Evolutionary conservation across 2,113 vertebrate genomes (phyloP), one percentile per base, ranked within the genome.

Genomic region (Zosterops hypoxanthus): DNA sequence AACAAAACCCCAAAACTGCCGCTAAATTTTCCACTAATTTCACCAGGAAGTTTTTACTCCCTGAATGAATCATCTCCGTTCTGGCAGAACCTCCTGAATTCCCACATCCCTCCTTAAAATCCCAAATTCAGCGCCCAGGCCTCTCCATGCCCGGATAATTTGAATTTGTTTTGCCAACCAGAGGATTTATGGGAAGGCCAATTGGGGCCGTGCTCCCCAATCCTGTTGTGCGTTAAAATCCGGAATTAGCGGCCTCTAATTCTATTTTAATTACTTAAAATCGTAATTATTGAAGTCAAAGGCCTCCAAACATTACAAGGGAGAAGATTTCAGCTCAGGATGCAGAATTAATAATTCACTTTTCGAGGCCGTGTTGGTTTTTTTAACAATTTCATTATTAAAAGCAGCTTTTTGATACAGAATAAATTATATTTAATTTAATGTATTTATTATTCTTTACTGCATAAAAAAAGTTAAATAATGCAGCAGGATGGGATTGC

Each of bases 401-500:
- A 86, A 93, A 95, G 91, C 88, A 93, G 79, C 19, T 96, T 97
- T 96, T 95, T 93, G 82, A 63, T 82, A 90, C 85, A 94, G 76
- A 71, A 82, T 89, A 81, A 88, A 87, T 42, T 66, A 65, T 36
- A 82, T 94, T 97, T 86, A 77, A 95, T 60, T 34, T 28, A 12
- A 52, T 34, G 7, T 10, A 31, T 44, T 82, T 71, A 13, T 61
- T 71, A 36, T 31, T 34, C 24, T 34, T 34, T 31, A 8, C 20
- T 52, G 12, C 10, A 82, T 77, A 44, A 86, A 94, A 94, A 68
- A 81, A 96, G 92, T 91, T 86, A 84, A 94, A 52, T 41, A 9
- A 13, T 55, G 71, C 57, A 49, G 93, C 92, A 92, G 86, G 39
- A 69, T 68, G 71, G 65, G 53, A n/a, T 70, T 57, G 64, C 85